These are phyloP conservation scores for Polydrusus cervinus DNA, from an alignment of 2,888 invertebrate species.

Conservation along the genomic window DNA sequence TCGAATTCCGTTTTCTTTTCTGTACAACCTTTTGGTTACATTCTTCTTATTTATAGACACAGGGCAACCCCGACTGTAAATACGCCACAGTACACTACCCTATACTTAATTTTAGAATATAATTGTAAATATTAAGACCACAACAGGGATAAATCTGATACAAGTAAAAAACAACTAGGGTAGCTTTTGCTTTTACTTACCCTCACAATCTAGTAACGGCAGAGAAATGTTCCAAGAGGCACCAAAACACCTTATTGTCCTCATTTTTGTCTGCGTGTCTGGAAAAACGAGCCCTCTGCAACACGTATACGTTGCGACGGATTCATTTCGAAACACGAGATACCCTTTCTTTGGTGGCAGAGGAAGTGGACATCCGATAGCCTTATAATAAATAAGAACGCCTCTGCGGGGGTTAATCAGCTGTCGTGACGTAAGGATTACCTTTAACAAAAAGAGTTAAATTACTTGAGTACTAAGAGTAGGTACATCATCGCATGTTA, in stretches of 20 bases:
- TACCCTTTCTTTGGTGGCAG: slow-evolving; percentile 80
- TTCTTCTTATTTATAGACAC: too few relatives aligned
- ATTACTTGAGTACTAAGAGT: neutral
- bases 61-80: too few relatives aligned
- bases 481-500: too few relatives aligned
- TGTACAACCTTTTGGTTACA: too few relatives aligned
- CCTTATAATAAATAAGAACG: slow-evolving; percentile 77
- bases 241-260: slow-evolving; percentile 78
- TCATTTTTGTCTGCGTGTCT: slow-evolving; percentile 78
- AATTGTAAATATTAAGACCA: too few relatives aligned
- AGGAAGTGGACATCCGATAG: slow-evolving; percentile 80
- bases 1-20: too few relatives aligned
- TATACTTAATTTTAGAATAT: too few relatives aligned
- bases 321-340: slow-evolving; percentile 77
- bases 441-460: slow-evolving; percentile 27
- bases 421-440: slow-evolving; percentile 57
- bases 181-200: slow-evolving; percentile 32
- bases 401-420: slow-evolving; percentile 75
- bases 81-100: too few relatives aligned
- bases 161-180: neutral
- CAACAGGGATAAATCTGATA: too few relatives aligned
- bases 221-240: slow-evolving; percentile 79
- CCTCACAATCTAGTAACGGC: slow-evolving; percentile 75
- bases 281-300: slow-evolving; percentile 80
- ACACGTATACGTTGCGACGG: slow-evolving; percentile 79